These are phyloP conservation scores for Caenorhabditis inopinata DNA, from an alignment of 1,140 invertebrate species.

Conservation along the genomic window DNA sequence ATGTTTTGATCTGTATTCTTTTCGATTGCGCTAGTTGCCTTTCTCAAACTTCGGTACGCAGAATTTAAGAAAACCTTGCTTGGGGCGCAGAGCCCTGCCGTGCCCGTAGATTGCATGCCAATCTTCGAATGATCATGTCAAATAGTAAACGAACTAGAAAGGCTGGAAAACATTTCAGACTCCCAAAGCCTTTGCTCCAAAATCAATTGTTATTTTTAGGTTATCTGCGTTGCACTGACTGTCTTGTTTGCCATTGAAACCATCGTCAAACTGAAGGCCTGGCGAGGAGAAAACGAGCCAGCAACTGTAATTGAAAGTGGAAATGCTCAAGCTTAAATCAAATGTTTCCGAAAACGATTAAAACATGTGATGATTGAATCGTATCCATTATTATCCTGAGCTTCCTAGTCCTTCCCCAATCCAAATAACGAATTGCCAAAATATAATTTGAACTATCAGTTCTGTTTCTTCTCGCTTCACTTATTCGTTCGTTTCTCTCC, in stretches of 20 bases:
- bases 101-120: no score
- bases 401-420: background rate
- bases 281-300: conserved; percentile 58
- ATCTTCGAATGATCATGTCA: no score
- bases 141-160: no score
- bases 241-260: conserved; percentile 63
- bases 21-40: no score
- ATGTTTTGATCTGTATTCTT: no score
- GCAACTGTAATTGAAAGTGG: conserved; percentile 35
- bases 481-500: background rate
- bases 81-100: no score
- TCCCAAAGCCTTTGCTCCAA: no score
- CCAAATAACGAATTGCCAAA: conserved; percentile 4
- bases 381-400: background rate
- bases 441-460: background rate
- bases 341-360: background rate
- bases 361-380: background rate
- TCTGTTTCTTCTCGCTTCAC: background rate
- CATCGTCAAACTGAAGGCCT: conserved; percentile 60
- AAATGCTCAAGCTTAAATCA: conserved; percentile 12
- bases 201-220: conserved; percentile 53
- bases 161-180: no score
- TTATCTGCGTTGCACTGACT: conserved; percentile 60
- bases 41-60: no score
- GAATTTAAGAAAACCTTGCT: no score